Conservation (phyloP, 2,888 invertebrate genomes). For the Cristatella mucedo region DNA sequence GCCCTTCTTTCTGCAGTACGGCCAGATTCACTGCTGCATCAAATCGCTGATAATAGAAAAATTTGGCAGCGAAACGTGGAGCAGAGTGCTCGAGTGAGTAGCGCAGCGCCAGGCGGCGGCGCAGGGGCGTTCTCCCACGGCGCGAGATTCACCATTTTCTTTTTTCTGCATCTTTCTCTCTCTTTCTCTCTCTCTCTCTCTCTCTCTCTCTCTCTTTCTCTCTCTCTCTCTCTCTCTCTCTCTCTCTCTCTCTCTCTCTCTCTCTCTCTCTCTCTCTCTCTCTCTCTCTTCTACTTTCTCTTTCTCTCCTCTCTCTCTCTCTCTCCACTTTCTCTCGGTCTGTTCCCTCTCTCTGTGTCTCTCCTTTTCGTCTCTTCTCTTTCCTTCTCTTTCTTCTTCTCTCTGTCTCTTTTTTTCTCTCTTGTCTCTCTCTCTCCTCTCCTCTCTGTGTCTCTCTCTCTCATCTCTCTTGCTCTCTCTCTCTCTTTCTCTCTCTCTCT, state of each 20-base stretch:
- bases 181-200: conserved; percentile 9
- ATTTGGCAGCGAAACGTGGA: conserved; percentile 26
- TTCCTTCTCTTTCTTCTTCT: no score
- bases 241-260: conserved; percentile 10
- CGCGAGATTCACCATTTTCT: neutral
- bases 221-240: conserved; percentile 10
- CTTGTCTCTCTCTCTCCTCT: no score
- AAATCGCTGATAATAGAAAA: conserved; percentile 21
- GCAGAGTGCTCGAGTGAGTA: conserved; percentile 24
- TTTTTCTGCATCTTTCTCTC: conserved; percentile 12
- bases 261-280: neutral
- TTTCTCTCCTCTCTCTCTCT: no score
- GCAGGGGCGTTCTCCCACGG: neutral
- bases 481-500: no score
- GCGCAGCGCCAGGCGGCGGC: no score
- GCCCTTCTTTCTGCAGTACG: conserved; percentile 22
- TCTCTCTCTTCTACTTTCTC: no score
- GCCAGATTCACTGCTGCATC: conserved; percentile 24
- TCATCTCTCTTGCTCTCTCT: no score
- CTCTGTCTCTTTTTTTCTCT: no score
- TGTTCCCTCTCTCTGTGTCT: no score
- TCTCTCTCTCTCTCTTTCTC: conserved; percentile 10
- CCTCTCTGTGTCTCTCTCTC: no score
- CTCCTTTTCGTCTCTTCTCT: no score
- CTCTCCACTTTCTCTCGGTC: no score